Base-by-base conservation (phyloP, 2,797 vertebrate genomes). In the Furcifer pardalis region DNA sequence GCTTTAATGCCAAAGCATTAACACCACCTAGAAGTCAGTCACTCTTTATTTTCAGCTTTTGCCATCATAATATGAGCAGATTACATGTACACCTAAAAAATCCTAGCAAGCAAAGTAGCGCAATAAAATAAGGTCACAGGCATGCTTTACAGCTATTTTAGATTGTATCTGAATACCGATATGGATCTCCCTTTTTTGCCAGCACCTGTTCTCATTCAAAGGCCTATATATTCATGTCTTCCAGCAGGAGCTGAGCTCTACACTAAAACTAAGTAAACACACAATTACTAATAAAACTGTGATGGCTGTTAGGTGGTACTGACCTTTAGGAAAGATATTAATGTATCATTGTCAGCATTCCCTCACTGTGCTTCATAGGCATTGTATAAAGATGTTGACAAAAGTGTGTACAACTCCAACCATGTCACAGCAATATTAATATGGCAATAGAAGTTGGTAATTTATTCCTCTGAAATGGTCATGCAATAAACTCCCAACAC, bases 281-380 rank as follows among this genome's bases (percentile, higher is more conserved):
- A 86, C 71, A 77, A 86, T 76, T 89, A 76, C 84, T 90, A 85
- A 87, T 84, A 93, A 93, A 94, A 77, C 66, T 76, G 87, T 62
- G 7, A 75, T 89, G 77, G 69, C 86, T 90, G 73, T 86, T 89
- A 94, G 82, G 27, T 84, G 60, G 77, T 81, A 65, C 59, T 93
- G 91, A 94, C 90, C 90, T 94, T 94, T 94, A 93, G 63, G 88
- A 87, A 90, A 91, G 56, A 80, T 81, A 89, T 75, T 84, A 59
- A 89, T 92, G 89, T 90, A 68, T 82, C 86, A 75, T 75, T 91
- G 88, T 89, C 91, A 91, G 56, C 42, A 81, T 91, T 91, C 80
- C 86, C 56, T 87, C 89, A 89, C 92, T 87, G 85, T 90, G 78
- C 76, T 93, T 93, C 93, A 93, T 77, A 93, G 90, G 86, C 77